Percentiles rank a stretch among this genome's conserved stretches.
These are phyloP conservation scores for Marmota monax DNA, from an alignment of 2,113 vertebrate genomes.

Conservation along the genomic window DNA sequence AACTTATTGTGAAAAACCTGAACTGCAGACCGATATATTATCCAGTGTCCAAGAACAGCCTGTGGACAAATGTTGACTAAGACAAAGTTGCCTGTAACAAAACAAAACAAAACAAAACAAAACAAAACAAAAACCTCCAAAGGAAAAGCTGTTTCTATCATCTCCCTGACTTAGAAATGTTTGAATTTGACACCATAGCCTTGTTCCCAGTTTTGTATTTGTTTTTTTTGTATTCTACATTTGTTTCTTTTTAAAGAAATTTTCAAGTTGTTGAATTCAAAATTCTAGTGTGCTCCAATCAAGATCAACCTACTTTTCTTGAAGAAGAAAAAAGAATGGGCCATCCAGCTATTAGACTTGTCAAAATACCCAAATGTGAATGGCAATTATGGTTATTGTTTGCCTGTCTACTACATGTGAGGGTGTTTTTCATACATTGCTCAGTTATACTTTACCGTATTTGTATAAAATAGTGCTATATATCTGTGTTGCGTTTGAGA, in stretches of 20 bases:
- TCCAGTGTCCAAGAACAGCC: not conserved
- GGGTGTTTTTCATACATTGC: not conserved
- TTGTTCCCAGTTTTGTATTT: not conserved
- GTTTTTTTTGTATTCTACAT: not conserved
- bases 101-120: not conserved
- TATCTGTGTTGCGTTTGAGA: not conserved
- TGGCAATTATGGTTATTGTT: not conserved
- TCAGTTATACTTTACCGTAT: not conserved
- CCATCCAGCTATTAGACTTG: not conserved
- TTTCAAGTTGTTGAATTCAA: not conserved
- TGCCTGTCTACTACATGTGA: not conserved
- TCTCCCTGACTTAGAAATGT: not conserved
- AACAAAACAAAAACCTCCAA: not conserved
- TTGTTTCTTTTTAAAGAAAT: not conserved
- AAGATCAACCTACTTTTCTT: not conserved
- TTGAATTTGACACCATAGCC: not conserved
- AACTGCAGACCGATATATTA: not conserved
- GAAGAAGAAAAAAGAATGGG: not conserved
- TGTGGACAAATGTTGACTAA: not conserved
- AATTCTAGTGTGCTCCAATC: not conserved
- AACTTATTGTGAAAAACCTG: not conserved
- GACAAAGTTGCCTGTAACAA: not conserved
- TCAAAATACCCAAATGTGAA: not conserved
- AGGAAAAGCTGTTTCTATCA: not conserved
- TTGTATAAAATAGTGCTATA: not conserved